Percentiles rank a stretch among this genome's conserved stretches.
phyloP scores from a whole-genome alignment of 2,797 vertebrate species.

The Heterohyrax brucei region DNA sequence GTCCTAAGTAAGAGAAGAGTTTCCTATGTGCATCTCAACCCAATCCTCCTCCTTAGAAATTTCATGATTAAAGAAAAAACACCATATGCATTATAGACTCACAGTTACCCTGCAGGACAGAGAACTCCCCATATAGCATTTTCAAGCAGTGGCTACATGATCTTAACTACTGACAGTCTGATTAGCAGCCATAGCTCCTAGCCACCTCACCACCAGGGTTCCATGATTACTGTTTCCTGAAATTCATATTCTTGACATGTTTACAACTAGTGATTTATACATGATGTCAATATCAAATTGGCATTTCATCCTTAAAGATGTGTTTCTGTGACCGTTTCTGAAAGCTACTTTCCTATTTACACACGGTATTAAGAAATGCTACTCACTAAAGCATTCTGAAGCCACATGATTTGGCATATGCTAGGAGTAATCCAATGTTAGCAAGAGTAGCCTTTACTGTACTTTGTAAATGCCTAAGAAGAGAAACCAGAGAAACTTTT shows the following conservation, averaged over 20 bases:
- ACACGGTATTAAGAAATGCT: background rate
- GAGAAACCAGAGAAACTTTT: background rate
- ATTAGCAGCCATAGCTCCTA: too few species aligned
- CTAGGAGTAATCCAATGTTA: background rate
- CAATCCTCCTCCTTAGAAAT: background rate
- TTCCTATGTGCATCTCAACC: background rate
- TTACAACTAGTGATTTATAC: background rate
- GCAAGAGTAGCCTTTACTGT: background rate
- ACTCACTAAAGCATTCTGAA: background rate
- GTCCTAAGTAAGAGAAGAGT: background rate
- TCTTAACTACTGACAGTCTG: too few species aligned
- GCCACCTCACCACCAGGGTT: too few species aligned
- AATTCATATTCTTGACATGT: background rate
- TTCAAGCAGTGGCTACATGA: too few species aligned
- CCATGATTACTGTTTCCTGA: background rate
- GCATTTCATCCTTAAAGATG: background rate
- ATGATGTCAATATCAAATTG: background rate
- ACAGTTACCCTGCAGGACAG: too few species aligned
- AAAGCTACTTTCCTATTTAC: background rate
- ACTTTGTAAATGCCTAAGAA: constrained; percentile 1
- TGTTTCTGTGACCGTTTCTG: background rate
- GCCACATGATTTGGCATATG: background rate
- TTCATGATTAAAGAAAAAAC: background rate
- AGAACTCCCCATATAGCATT: too few species aligned
- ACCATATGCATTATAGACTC: too few species aligned